These are phyloP conservation scores for Prinia subflava DNA, from an alignment of 2,113 vertebrate species.

Conservation along the genomic window DNA sequence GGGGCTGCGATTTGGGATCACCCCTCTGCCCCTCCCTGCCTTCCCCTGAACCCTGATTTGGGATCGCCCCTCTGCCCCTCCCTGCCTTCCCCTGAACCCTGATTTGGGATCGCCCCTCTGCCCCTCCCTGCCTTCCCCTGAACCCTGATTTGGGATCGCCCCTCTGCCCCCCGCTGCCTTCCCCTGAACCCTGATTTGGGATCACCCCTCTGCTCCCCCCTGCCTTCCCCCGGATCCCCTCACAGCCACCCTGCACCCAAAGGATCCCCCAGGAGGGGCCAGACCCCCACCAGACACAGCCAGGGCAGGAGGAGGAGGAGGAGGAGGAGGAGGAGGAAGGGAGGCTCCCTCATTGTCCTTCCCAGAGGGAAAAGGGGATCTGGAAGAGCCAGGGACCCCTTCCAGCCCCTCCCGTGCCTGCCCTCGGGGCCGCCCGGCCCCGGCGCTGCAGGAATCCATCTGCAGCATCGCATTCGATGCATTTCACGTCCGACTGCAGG, in stretches of 20 bases:
- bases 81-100: too few species aligned
- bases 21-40: too few species aligned
- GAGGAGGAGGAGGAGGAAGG: constrained; percentile 37
- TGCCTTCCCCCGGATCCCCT: background rate
- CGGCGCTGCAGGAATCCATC: background rate
- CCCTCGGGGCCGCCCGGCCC: accelerated
- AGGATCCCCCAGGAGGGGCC: accelerated
- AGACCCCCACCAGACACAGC: background rate
- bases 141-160: too few species aligned
- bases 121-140: too few species aligned
- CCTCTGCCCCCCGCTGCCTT: too few species aligned
- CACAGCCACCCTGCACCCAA: background rate
- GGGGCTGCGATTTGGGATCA: background rate
- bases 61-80: too few species aligned
- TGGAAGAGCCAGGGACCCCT: background rate
- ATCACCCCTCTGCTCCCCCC: background rate
- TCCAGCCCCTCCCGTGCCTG: background rate
- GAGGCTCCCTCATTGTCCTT: constrained; percentile 35
- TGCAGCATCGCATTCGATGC: constrained; percentile 44
- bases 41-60: too few species aligned
- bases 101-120: too few species aligned
- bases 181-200: too few species aligned
- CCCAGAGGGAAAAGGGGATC: constrained; percentile 15
- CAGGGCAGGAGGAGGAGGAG: background rate
- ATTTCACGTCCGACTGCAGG: constrained; percentile 63